Base-by-base conservation (phyloP, 2,113 vertebrate species). In the Cygnus atratus region DNA sequence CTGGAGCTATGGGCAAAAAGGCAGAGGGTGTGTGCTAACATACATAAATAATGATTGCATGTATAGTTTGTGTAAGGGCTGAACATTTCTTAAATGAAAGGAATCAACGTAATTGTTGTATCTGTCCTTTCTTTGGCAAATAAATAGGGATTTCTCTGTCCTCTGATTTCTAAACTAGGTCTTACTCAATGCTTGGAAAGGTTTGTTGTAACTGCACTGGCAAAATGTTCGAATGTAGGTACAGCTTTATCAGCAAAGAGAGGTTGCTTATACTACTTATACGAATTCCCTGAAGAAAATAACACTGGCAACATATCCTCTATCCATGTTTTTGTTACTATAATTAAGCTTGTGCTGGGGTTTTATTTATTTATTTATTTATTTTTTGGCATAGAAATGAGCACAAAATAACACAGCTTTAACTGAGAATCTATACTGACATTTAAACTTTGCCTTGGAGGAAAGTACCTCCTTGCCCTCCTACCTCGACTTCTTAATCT, bases 381-480 rank as follows among this genome's bases (percentile, higher is more conserved):
- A 13, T 54, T 59, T 92, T 10, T 85, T 86, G 80, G 68, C 84
- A 62, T 37, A 73, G 70, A 55, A 93, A 82, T 24, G n/a, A 76
- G n/a, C 61, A 84, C 54, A 88, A 93, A 93, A 81, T 93, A 88
- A 84, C 3, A 6, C 24, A 72, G 65, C 16, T 92, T 86, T 63
- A 84, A 91, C 68, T 87, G 48, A 77, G 93, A 88, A 95, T 96
- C 87, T 90, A 61, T 57, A 84, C 28, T 90, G 95, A 95, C 95
- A 82, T 94, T 95, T 93, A 79, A 93, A 39, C 72, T 90, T 85
- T 78, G 85, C 76, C 88, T 92, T 75, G 33, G 29, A 93, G 88
- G 75, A 77, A 94, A 92, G 29, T 71, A n/a, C 20, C 13, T 88
- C 33, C 13, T 89, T 95, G 84, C 70, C 39, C 66, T 87, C 44